A percentile compares a stretch with the other conserved stretches of the same genome.
Conservation (phyloP, 2,113 vertebrate species). For the Clarias macrocephalus region DNA sequence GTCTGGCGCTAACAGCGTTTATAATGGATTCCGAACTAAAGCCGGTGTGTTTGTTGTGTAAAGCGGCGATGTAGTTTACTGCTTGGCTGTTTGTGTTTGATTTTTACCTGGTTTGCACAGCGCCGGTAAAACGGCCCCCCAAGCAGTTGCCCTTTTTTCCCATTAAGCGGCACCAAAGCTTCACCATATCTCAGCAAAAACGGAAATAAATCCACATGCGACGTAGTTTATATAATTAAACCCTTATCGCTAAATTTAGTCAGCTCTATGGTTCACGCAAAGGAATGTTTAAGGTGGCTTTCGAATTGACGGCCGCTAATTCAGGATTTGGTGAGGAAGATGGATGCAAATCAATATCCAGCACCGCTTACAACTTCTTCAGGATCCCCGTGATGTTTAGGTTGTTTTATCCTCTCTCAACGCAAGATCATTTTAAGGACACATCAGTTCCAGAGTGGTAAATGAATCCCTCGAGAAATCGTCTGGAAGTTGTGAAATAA, state of each 20-base stretch:
- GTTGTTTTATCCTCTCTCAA: not conserved
- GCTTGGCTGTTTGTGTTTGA: not conserved
- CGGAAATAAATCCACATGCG: slow-evolving; percentile 19
- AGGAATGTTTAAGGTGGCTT: not conserved
- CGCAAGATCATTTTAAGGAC: not conserved
- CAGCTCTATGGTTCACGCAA: not conserved
- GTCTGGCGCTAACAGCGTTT: too few relatives aligned
- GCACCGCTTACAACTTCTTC: not conserved
- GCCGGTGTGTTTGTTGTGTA: not conserved
- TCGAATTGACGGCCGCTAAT: not conserved
- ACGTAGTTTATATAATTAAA: slow-evolving; percentile 6
- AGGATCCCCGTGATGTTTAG: not conserved
- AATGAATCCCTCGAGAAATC: not conserved
- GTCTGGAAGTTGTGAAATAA: not conserved
- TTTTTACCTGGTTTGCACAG: not conserved
- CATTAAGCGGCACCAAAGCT: slow-evolving; percentile 81
- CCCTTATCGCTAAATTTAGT: not conserved
- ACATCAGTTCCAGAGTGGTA: too few relatives aligned
- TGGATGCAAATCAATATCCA: not conserved
- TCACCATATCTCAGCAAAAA: slow-evolving; percentile 59
- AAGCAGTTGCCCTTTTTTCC: slow-evolving; percentile 76
- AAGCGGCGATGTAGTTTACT: not conserved
- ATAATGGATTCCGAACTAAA: not conserved
- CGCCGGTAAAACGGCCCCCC: slow-evolving; percentile 45
- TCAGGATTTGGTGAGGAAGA: not conserved